A percentile compares a stretch with the other conserved stretches of the same genome.
Evolutionary conservation across 2,113 vertebrate genomes (phyloP).

Genomic region (Trachemys scripta): DNA sequence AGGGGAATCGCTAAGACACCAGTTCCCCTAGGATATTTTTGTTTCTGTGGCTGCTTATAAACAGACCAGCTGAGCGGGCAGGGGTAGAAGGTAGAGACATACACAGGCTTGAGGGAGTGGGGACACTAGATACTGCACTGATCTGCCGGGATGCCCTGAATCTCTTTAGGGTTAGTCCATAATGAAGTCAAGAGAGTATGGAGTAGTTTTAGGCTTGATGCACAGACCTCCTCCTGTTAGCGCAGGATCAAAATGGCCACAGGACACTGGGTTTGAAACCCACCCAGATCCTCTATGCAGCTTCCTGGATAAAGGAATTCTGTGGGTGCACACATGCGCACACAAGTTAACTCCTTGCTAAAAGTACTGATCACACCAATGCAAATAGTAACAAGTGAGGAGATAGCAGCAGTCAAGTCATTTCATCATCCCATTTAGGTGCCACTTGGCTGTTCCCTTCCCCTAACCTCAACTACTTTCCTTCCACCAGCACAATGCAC

Average conservation of each 20-base stretch:
- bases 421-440: not conserved
- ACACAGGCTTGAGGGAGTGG: not conserved
- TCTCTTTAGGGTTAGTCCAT: not conserved
- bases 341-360: too few species aligned
- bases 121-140: not conserved
- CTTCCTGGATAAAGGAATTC: too few species aligned
- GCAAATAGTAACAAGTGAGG: not conserved
- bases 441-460: not conserved
- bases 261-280: fast-evolving
- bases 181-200: fast-evolving
- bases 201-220: not conserved
- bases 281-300: not conserved
- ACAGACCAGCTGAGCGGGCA: fast-evolving
- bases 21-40: too few species aligned
- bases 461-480: not conserved
- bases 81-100: not conserved
- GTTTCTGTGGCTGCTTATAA: too few species aligned
- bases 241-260: fast-evolving
- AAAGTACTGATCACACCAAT: not conserved
- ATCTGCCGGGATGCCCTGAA: not conserved
- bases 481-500: not conserved
- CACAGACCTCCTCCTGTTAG: fast-evolving
- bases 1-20: too few species aligned
- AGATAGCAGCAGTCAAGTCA: too few species aligned
- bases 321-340: fast-evolving